Evolutionary conservation across 2,113 vertebrate species (phyloP), one percentile per base, ranked within the genome.

Genomic region (Lanius collurio): DNA sequence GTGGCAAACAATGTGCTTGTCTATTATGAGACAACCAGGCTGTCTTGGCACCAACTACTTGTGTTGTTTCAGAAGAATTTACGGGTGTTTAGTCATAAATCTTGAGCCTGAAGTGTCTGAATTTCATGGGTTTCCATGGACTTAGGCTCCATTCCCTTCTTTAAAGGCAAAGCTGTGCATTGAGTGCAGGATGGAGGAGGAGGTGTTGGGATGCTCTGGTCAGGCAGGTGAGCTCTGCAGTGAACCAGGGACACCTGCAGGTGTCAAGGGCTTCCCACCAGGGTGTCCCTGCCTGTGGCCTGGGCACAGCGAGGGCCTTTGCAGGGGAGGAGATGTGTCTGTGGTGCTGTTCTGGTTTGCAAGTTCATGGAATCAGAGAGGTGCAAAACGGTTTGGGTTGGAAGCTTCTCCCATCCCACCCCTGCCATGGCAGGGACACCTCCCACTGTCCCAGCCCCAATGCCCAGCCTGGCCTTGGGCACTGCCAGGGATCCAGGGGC

Each of bases 281-380:
- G 21, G 1, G 3, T 4, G 17, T 24, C 16, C 57, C 41, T 47
- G 10, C 26, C n/a, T 9, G 47, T 1, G 23, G 5, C 35, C 31
- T 52, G 19, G 87, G 77, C 22, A 16, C 37, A 17, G 24, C 0
- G 3, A 33, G 53, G 57, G 9, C 5, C 0, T 41, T 10, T 9
- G 21, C 21, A 19, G 49, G 15, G 27, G 19, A 37, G 65, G 11
- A 3, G 56, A 5, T 14, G 24, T 15, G 24, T 35, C 20, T 8
- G 3, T 0, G 4, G 1, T 8, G 22, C 0, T 15, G 49, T 0
- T 47, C 12, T 15, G 13, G 8, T 47, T 13, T 39, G 59, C 14
- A 1, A 16, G 6, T 1, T 3, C 27, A 3, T 10, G 70, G 19
- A 10, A 19, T 5, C 30, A 20, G 41, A 46, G n/a, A 18, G 41